Evolutionary conservation across 2,797 vertebrate genomes (phyloP).

Genomic region (Champsocephalus esox): DNA sequence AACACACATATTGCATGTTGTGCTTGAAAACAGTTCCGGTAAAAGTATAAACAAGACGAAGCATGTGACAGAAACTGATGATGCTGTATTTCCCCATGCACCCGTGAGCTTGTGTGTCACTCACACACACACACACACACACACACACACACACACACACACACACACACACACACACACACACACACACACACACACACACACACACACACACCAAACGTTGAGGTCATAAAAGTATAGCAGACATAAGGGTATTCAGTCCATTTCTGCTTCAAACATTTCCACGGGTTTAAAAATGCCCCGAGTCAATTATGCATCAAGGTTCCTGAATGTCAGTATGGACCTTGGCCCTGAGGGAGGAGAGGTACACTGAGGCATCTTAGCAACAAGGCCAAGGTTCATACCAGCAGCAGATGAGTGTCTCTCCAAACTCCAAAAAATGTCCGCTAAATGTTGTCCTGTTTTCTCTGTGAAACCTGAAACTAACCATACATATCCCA

Average conservation of each 20-base stretch:
- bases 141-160: not conserved
- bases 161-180: not conserved
- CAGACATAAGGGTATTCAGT: not conserved
- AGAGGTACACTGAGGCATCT: slow-evolving; percentile 9
- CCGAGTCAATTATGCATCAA: not conserved
- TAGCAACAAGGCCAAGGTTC: slow-evolving; percentile 34
- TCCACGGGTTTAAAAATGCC: slow-evolving; percentile 6
- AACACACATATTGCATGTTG: slow-evolving; percentile 25
- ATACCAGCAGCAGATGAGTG: slow-evolving; percentile 16
- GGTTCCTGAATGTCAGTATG: not conserved
- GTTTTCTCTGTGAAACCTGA: slow-evolving; percentile 61
- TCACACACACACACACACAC: not conserved
- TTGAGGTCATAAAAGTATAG: not conserved
- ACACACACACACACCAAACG: not conserved
- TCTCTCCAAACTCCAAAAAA: slow-evolving; percentile 51
- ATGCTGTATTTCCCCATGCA: slow-evolving; percentile 49
- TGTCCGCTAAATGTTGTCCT: slow-evolving; percentile 44
- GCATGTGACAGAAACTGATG: slow-evolving; percentile 64
- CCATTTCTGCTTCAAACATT: not conserved
- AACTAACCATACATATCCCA: slow-evolving; percentile 72
- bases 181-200: too few species aligned
- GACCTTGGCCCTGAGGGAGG: slow-evolving; percentile 2
- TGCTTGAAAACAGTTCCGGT: slow-evolving; percentile 37
- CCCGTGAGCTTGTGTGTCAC: not conserved
- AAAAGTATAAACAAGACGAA: slow-evolving; percentile 39